These are phyloP conservation scores for Calliopum simillimum DNA, from an alignment of 2,888 invertebrate genomes.

Conservation along the genomic window DNA sequence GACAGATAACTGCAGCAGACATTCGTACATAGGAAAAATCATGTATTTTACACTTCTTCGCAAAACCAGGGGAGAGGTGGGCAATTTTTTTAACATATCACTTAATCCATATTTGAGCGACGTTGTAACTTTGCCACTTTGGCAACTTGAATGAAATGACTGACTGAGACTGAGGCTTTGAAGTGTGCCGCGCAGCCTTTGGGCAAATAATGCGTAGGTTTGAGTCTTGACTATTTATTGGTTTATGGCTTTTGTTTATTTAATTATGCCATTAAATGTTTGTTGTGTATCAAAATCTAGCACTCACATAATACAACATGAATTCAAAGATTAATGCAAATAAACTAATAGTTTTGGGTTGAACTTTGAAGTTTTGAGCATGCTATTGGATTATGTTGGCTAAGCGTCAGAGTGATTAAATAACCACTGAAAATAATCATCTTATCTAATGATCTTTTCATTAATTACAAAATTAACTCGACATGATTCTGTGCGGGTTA, in stretches of 20 bases:
- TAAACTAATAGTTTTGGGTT: constrained; percentile 1
- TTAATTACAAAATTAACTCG: no score
- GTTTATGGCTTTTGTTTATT: background rate
- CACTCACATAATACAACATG: no score
- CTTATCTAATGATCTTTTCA: no score
- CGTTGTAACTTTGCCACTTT: constrained; percentile 14
- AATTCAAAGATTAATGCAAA: background rate
- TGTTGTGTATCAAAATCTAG: background rate
- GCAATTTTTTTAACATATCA: no score
- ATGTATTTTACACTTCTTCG: constrained; percentile 7
- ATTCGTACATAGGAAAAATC: background rate
- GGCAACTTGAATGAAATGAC: background rate
- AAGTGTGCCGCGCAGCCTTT: no score
- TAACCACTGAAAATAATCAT: no score
- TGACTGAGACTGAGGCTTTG: no score
- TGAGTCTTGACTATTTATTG: background rate
- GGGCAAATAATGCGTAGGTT: constrained; percentile 2
- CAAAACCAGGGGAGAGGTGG: background rate
- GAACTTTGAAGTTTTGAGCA: no score
- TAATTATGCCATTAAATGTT: constrained; percentile 7
- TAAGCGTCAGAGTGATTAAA: no score
- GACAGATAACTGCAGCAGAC: background rate
- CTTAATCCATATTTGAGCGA: background rate
- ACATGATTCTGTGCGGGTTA: no score
- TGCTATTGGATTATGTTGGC: no score